Conservation (phyloP, 2,113 vertebrate genomes). For the Anolis sagrei region DNA sequence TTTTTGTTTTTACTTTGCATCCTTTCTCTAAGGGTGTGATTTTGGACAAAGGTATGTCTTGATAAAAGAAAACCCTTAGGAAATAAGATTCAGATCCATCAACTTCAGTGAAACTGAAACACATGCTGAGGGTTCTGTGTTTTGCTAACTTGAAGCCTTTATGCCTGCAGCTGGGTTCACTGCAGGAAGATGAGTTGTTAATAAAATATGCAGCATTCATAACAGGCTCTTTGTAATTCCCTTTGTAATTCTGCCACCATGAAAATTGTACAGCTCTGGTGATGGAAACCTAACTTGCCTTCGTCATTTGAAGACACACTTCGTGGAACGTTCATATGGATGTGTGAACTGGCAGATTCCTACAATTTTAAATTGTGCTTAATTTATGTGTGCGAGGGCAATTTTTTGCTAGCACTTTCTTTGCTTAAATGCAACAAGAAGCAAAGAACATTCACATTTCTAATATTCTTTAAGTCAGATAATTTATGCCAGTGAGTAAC, state of each 20-base stretch:
- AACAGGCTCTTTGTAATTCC: conserved; percentile 12
- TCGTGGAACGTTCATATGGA: conserved; percentile 6
- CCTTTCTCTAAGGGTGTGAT: background rate
- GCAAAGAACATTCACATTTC: background rate
- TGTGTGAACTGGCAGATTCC: background rate
- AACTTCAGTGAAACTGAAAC: conserved; percentile 2
- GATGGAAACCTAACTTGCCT: conserved; percentile 4
- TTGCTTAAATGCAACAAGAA: background rate
- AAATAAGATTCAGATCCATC: conserved; percentile 5
- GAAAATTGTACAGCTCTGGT: conserved; percentile 12
- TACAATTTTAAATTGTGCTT: background rate
- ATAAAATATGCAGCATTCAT: conserved; percentile 24
- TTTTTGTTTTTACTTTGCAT: conserved; percentile 15
- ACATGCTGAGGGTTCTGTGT: background rate
- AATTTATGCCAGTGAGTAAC: background rate
- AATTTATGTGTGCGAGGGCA: background rate
- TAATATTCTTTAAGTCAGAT: background rate
- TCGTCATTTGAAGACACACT: conserved; percentile 7
- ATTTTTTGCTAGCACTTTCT: background rate
- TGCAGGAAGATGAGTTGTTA: background rate
- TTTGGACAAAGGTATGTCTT: conserved; percentile 2
- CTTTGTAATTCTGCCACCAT: conserved; percentile 34
- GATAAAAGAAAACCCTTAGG: background rate
- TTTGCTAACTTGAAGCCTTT: conserved; percentile 11
- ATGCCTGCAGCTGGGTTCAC: background rate